Percentiles rank a stretch among this genome's conserved stretches.
Evolutionary conservation across 1,140 invertebrate species (phyloP).

Genomic region (Doryteuthis pealeii): DNA sequence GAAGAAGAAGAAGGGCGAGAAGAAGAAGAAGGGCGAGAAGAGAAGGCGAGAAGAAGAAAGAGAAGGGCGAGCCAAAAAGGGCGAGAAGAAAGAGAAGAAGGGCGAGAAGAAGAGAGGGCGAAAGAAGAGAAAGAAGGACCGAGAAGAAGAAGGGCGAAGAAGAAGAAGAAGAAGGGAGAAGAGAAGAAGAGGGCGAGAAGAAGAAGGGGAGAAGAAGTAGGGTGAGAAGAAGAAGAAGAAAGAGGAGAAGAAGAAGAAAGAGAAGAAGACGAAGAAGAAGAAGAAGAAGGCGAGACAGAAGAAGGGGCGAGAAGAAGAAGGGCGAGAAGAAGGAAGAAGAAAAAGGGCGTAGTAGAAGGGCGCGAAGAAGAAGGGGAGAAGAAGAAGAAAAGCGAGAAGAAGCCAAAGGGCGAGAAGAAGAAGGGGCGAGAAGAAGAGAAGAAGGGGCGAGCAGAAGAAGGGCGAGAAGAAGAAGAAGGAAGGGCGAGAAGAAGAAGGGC

Average conservation of each 20-base stretch:
- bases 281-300: neutral
- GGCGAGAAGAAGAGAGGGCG: neutral
- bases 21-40: neutral
- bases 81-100: neutral
- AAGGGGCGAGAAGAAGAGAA: too few relatives aligned
- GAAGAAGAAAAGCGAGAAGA: neutral
- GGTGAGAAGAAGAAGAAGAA: neutral
- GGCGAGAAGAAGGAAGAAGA: slow-evolving; percentile 35
- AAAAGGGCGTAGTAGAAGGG: neutral
- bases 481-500: neutral
- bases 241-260: neutral
- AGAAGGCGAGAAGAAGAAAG: neutral
- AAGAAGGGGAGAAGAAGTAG: neutral
- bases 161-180: neutral
- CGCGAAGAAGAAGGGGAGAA: neutral
- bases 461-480: neutral
- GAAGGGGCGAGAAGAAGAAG: slow-evolving; percentile 1
- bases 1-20: neutral
- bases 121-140: neutral
- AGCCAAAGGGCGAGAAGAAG: neutral
- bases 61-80: neutral
- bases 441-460: neutral
- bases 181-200: neutral
- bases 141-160: neutral
- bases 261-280: neutral